Evolutionary conservation across 2,797 vertebrate genomes (phyloP), one percentile per base, ranked within the genome.

Genomic region (Eulemur albifrons): DNA sequence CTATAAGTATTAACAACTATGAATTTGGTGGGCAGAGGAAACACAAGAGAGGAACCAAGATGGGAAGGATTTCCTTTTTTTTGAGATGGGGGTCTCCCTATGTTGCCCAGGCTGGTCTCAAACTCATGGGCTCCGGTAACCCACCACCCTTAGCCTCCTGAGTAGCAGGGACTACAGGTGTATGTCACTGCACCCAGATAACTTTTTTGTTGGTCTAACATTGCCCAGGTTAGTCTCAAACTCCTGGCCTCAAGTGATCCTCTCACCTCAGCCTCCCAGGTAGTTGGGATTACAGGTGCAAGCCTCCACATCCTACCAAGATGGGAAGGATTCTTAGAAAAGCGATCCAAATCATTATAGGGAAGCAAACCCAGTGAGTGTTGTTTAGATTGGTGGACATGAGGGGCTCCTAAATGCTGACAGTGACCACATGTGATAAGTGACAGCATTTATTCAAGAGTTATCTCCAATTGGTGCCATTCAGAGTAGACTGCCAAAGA

Each of bases 401-500:
- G 27, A 12, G 45, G 21, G 14, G n/a, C 40, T 87, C 52, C 80
- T 38, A 10, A 35, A 91, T n/a, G 23, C 2, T 32, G 45, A 18
- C 17, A 61, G 50, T 27, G 38, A 67, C 32, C 52, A 50, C 52
- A 61, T 43, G 30, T 48, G 63, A 80, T 67, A 96, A 95, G 45
- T 48, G 73, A 73, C 52, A 82, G 38, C 38, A 45, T 88, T 61
- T 81, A 72, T 67, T 93, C 48, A 93, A 94, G 69, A 94, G 32
- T 91, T 43, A 87, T 79, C 82, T 88, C 82, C 67, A 95, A 8
- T 1, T 88, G 86, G 63, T 93, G 57, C 32, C 75, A 65, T 80
- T 92, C 72, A 75, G 11, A 87, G 76, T 32, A 69, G 40, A 89
- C 27, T 67, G 59, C 21, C 77, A 92, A 85, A 76, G 0, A 90